These are phyloP conservation scores for Chironomus tepperi DNA, from an alignment of 1,140 invertebrate species.

Conservation along the genomic window DNA sequence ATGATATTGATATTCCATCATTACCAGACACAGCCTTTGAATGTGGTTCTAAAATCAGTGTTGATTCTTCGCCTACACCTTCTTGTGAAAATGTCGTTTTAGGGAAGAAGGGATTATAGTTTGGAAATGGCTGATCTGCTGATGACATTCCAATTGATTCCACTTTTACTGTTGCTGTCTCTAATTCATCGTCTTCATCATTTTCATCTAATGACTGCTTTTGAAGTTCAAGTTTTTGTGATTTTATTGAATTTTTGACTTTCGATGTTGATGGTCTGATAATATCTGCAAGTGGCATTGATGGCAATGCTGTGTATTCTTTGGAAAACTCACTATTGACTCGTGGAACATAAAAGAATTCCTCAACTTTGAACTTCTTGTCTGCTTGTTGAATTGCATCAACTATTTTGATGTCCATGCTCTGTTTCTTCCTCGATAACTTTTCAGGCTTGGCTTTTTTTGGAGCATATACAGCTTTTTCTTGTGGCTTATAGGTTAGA, in stretches of 20 bases:
- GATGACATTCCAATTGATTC: slow-evolving; percentile 36
- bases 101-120: slow-evolving; percentile 37
- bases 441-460: not conserved
- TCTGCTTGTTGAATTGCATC: slow-evolving; percentile 34
- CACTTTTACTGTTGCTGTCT: slow-evolving; percentile 32
- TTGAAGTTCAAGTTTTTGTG: not conserved
- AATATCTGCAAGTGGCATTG: not conserved
- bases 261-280: not conserved
- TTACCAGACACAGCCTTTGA: slow-evolving; percentile 52
- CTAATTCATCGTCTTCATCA: not conserved
- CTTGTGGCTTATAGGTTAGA: not conserved
- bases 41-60: slow-evolving; percentile 50
- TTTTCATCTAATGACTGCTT: not conserved
- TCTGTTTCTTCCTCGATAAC: not conserved
- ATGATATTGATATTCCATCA: slow-evolving; percentile 55
- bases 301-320: not conserved
- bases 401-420: slow-evolving; percentile 30
- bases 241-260: not conserved
- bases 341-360: slow-evolving; percentile 34
- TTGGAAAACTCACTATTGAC: slow-evolving; percentile 24
- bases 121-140: slow-evolving; percentile 32
- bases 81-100: slow-evolving; percentile 28
- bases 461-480: not conserved
- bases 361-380: slow-evolving; percentile 35
- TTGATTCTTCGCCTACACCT: slow-evolving; percentile 34